Percentiles rank a stretch among this genome's conserved stretches.
These are phyloP conservation scores for Oscheius sp. DNA, from an alignment of 2,888 invertebrate species.

Conservation along the genomic window DNA sequence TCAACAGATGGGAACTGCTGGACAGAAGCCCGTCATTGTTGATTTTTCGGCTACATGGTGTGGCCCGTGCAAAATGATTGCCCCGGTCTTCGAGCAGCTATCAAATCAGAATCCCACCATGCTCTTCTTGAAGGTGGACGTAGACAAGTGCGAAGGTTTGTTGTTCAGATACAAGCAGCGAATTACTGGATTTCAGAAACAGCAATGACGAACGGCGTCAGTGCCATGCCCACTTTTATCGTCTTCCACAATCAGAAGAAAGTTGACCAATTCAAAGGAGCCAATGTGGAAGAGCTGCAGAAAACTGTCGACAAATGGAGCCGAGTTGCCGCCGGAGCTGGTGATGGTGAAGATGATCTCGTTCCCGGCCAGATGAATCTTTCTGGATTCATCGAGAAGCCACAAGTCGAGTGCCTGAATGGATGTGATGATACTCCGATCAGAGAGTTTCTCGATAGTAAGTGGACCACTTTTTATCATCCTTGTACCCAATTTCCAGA, in stretches of 20 bases:
- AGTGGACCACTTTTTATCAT: not conserved
- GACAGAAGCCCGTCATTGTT: constrained; percentile 64
- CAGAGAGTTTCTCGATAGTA: constrained; percentile 77
- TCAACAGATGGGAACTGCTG: constrained; percentile 54
- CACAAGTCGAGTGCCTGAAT: constrained; percentile 93
- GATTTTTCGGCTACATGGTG: constrained; percentile 78
- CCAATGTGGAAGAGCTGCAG: constrained; percentile 85
- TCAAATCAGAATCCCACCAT: constrained; percentile 85
- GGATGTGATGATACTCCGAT: constrained; percentile 92
- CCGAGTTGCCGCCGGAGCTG: constrained; percentile 6
- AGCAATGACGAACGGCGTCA: constrained; percentile 87
- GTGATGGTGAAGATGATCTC: constrained; percentile 17
- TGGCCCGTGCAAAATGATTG: constrained; percentile 93
- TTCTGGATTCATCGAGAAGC: constrained; percentile 85
- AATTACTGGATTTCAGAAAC: constrained; percentile 15
- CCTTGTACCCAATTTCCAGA: not conserved
- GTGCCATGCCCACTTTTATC: constrained; percentile 97
- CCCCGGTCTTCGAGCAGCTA: constrained; percentile 89
- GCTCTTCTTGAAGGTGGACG: constrained; percentile 86
- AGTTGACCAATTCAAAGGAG: constrained; percentile 88
- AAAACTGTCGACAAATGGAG: constrained; percentile 84
- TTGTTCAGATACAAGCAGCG: not conserved
- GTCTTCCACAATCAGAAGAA: constrained; percentile 87
- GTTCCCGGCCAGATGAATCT: constrained; percentile 83
- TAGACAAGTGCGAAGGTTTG: constrained; percentile 79